A percentile compares a stretch with the other conserved stretches of the same genome.
phyloP scores from a whole-genome alignment of 2,888 invertebrate genomes.

The Coelinius sp. region DNA sequence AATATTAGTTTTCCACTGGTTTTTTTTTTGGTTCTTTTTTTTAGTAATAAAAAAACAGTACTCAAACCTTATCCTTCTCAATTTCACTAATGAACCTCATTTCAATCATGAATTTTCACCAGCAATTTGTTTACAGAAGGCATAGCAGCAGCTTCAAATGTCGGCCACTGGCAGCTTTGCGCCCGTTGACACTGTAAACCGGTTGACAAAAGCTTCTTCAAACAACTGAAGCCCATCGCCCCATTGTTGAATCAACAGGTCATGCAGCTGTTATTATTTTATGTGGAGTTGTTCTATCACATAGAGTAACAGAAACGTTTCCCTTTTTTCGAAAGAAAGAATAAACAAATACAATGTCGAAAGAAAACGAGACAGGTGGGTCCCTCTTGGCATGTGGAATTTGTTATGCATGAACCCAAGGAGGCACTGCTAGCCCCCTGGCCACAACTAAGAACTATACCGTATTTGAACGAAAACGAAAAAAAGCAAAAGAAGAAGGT shows the following conservation, averaged over 20 bases:
- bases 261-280: constrained; percentile 49
- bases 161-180: constrained; percentile 64
- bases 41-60: no score
- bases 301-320: constrained; percentile 45
- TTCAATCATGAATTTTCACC: background rate
- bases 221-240: constrained; percentile 46
- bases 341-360: constrained; percentile 44
- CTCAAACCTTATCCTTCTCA: no score
- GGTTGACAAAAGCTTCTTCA: constrained; percentile 46
- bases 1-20: no score
- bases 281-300: constrained; percentile 24
- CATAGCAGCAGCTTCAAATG: constrained; percentile 69
- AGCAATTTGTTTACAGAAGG: constrained; percentile 56
- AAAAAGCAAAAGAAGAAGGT: constrained; percentile 37
- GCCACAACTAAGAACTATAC: constrained; percentile 54
- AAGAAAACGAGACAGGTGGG: constrained; percentile 54
- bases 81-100: background rate
- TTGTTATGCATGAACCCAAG: constrained; percentile 71
- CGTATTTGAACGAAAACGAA: constrained; percentile 17
- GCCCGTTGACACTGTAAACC: constrained; percentile 66
- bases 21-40: background rate
- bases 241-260: constrained; percentile 41
- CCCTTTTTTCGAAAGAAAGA: constrained; percentile 26
- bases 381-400: constrained; percentile 71
- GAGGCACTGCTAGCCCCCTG: constrained; percentile 66